A percentile compares a stretch with the other conserved stretches of the same genome.
Conservation (phyloP, 2,797 vertebrate genomes). For the Dendrocincla tyrannina region DNA sequence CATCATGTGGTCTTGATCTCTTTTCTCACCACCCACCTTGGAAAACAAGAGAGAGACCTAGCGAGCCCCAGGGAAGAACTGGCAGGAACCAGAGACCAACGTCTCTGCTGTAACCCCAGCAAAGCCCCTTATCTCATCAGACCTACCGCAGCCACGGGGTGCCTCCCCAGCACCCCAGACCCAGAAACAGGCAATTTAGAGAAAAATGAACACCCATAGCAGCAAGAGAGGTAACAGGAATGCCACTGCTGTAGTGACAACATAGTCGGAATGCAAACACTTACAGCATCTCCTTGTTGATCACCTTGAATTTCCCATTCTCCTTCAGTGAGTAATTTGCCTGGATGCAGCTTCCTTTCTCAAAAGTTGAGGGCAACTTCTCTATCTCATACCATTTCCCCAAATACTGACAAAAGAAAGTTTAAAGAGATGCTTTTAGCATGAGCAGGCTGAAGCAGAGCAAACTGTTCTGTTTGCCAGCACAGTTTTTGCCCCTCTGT, state of each 20-base stretch:
- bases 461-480: rapidly evolving
- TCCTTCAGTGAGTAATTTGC: constrained; percentile 85
- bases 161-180: background rate
- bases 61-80: background rate
- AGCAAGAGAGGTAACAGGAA: background rate
- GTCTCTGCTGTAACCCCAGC: rapidly evolving
- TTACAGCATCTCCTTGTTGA: constrained; percentile 89
- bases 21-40: background rate
- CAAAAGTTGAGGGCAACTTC: constrained; percentile 87
- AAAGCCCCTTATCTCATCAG: background rate
- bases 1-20: background rate
- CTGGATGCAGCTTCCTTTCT: constrained; percentile 89
- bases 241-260: background rate
- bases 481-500: rapidly evolving
- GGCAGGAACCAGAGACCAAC: background rate
- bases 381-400: constrained; percentile 94
- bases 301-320: constrained; percentile 83
- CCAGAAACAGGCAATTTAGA: background rate
- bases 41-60: background rate
- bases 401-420: constrained; percentile 82
- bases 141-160: background rate
- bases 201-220: background rate
- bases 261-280: background rate
- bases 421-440: background rate
- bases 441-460: background rate